A percentile compares a stretch with the other conserved stretches of the same genome.
phyloP scores from a whole-genome alignment of 2,797 vertebrate species.

The Columba guinea region DNA sequence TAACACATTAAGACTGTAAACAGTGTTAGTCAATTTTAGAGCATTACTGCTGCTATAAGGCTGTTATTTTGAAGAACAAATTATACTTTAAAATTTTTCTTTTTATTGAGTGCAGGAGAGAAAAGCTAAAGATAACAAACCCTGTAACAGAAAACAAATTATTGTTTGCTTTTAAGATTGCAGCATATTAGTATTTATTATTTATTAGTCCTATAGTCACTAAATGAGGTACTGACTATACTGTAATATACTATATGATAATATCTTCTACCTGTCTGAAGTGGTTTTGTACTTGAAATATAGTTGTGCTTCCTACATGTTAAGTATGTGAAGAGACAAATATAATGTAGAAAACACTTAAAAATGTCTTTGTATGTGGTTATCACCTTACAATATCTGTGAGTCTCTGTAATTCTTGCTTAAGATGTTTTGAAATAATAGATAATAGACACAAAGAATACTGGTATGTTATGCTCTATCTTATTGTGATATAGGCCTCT shows the following conservation, averaged over 20 bases:
- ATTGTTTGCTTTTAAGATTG: neutral
- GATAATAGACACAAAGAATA: neutral
- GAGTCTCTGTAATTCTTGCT: neutral
- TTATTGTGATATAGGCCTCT: neutral
- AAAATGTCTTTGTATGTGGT: neutral
- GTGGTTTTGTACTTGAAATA: neutral
- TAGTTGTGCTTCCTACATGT: neutral
- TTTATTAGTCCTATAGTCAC: neutral
- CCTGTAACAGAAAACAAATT: neutral
- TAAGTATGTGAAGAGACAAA: neutral
- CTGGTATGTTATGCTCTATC: neutral
- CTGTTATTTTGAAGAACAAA: constrained; percentile 20
- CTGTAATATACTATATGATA: neutral
- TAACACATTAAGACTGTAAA: neutral
- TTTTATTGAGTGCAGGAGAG: neutral
- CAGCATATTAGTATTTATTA: neutral
- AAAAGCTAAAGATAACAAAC: neutral
- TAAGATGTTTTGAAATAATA: neutral
- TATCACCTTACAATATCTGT: neutral
- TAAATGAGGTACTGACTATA: neutral
- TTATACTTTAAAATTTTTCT: neutral
- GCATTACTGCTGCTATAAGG: neutral
- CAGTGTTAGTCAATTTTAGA: neutral
- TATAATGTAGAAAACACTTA: neutral
- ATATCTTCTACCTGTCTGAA: neutral